phyloP scores from a whole-genome alignment of 2,113 vertebrate genomes.

The Grantiella picta region DNA sequence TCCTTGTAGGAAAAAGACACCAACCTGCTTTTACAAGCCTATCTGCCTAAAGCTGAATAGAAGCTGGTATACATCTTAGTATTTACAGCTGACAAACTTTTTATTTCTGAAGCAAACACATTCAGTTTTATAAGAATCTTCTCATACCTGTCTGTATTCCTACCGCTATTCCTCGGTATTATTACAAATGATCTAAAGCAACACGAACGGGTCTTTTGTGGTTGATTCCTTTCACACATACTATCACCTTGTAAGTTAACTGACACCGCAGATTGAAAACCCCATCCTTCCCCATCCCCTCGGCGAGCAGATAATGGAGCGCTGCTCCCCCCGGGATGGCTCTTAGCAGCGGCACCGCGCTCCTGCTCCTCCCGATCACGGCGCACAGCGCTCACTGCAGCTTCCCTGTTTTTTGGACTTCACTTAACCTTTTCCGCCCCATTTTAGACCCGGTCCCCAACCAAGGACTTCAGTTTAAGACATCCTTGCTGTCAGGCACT shows the following conservation, averaged over 20 bases:
- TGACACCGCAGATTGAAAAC: rapidly evolving
- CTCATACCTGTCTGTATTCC: not conserved
- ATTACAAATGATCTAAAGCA: not conserved
- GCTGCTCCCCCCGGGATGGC: not conserved
- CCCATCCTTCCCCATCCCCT: no score
- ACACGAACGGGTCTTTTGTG: not conserved
- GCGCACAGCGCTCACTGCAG: not conserved
- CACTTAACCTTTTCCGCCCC: not conserved
- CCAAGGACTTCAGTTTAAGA: not conserved
- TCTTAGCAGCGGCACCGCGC: rapidly evolving
- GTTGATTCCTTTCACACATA: not conserved
- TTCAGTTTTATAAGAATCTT: not conserved
- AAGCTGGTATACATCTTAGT: not conserved
- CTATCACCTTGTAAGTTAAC: not conserved
- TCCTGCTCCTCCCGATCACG: not conserved
- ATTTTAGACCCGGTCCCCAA: not conserved
- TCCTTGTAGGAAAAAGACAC: not conserved
- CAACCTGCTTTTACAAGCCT: not conserved
- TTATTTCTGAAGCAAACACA: not conserved
- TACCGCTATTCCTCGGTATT: not conserved
- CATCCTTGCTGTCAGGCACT: not conserved
- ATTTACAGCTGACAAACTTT: not conserved
- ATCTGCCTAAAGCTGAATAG: not conserved
- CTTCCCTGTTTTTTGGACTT: not conserved
- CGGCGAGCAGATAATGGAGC: not conserved